Evolutionary conservation across 2,888 invertebrate genomes (phyloP), one percentile per base, ranked within the genome.

Genomic region (Ecdyonurus torrentis): DNA sequence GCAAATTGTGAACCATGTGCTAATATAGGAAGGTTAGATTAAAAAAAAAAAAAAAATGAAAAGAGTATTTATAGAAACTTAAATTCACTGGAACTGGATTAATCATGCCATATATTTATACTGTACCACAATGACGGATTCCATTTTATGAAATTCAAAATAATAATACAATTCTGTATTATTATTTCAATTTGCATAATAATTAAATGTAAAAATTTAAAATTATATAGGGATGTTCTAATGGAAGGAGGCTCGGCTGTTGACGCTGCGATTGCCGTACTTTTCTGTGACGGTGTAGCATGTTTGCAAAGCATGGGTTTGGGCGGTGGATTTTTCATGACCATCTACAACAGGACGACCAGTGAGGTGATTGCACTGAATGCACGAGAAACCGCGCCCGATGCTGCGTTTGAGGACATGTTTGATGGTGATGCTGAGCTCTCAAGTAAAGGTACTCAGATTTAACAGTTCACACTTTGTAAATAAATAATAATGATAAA

Each of bases 281-380:
- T 92, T 59, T 82, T 95, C 69, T 94, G 94, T 73, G 88, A 91
- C 72, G 93, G 94, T 0, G 79, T 91, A 2, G 82, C 87, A 2
- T 85, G 90, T 72, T 83, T 89, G 2, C 91, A 94, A 74, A 85
- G 89, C 65, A 73, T 73, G 71, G 76, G 76, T 2, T 60, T 75
- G 2, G 89, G 89, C 0, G 90, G 90, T 1, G 94, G 94, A 18
- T 93, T 93, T 74, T 76, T 93, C 50, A 86, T 91, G 74, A 89
- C 89, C 1, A 81, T 91, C 63, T 93, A 91, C 77, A 83, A 85
- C 69, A 83, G 83, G 62, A 69, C 73, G 55, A 81, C 77, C 1
- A 74, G 80, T 2, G 77, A 73, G 63, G 80, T 85, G 1, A 77
- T 80, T 60, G 82, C 83, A 18, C 70, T 93, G 61, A 84, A 88